These are phyloP conservation scores for Hystrix brachyura DNA, from an alignment of 2,113 vertebrate species.

Conservation along the genomic window DNA sequence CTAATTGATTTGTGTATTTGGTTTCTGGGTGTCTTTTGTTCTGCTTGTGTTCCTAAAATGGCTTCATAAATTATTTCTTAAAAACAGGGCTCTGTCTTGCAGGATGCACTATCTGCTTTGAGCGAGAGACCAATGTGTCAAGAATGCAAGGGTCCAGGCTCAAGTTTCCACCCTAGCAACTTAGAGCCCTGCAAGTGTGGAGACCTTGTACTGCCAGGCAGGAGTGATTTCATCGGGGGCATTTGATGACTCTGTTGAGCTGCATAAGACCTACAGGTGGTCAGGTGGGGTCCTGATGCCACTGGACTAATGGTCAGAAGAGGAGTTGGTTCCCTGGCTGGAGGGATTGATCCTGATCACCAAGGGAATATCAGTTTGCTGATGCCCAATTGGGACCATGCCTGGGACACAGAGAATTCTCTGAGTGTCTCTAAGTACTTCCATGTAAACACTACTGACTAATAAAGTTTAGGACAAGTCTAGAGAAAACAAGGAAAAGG, in stretches of 20 bases:
- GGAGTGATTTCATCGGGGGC: neutral
- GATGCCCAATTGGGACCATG: rapidly evolving
- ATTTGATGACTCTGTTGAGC: neutral
- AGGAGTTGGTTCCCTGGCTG: neutral
- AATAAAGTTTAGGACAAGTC: neutral
- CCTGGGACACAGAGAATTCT: neutral
- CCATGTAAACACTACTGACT: neutral
- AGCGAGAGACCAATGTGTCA: neutral
- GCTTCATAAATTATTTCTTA: neutral
- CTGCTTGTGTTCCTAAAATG: neutral
- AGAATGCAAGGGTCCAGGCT: too few relatives aligned
- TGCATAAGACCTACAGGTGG: too few relatives aligned
- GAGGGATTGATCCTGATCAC: neutral
- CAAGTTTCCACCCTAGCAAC: neutral
- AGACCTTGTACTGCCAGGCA: neutral
- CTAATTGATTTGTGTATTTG: neutral
- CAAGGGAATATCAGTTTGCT: too few relatives aligned
- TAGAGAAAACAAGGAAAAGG: neutral
- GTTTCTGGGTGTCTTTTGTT: neutral
- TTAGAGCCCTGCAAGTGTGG: neutral
- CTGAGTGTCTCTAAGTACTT: neutral
- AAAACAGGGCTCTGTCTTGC: neutral
- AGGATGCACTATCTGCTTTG: too few relatives aligned
- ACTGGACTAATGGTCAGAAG: neutral
- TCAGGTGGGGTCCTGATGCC: neutral